These are phyloP conservation scores for Micropterix aruncella DNA, from an alignment of 2,888 invertebrate species.

Conservation along the genomic window DNA sequence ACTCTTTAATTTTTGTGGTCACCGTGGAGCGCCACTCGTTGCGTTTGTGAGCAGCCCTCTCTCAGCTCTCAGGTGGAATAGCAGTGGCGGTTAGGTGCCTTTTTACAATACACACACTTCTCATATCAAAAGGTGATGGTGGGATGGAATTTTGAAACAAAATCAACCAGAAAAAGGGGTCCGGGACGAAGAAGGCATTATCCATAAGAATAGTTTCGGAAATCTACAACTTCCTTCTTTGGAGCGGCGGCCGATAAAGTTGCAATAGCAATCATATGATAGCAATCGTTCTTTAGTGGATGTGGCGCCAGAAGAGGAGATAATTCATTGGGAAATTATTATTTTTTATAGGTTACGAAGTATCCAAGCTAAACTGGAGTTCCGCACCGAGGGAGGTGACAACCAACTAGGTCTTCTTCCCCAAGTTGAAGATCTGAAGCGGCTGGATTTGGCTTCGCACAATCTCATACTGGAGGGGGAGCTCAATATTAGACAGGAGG, in stretches of 20 bases:
- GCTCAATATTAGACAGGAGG: conserved; percentile 23
- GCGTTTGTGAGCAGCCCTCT: no score
- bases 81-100: no score
- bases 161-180: no score
- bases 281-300: background rate
- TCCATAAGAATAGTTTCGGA: no score
- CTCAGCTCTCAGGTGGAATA: no score
- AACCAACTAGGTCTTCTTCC: conserved; percentile 9
- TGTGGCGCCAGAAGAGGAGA: background rate
- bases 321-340: background rate
- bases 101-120: no score
- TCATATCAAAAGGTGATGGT: no score
- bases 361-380: conserved; percentile 30
- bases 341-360: conserved; percentile 20
- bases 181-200: no score
- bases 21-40: no score
- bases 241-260: background rate
- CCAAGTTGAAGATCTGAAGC: conserved; percentile 26
- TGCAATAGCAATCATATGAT: background rate
- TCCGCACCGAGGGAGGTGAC: conserved; percentile 12
- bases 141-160: no score
- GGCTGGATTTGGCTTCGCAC: conserved; percentile 22
- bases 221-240: background rate
- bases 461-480: conserved; percentile 25
- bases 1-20: no score